phyloP scores from a whole-genome alignment of 2,797 vertebrate species.

The Esox lucius region DNA sequence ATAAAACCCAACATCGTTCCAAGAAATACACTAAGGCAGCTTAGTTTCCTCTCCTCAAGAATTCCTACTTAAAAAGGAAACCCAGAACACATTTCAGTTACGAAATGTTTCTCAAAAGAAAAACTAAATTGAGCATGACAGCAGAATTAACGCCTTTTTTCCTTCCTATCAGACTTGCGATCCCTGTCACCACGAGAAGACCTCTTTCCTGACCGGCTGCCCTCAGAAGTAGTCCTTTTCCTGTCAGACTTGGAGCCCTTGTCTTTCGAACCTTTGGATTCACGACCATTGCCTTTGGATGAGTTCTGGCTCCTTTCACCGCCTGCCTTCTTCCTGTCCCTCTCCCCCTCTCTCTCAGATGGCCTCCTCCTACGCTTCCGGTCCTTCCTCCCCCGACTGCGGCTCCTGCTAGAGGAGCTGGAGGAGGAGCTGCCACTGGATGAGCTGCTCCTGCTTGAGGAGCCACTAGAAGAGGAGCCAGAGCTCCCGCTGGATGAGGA shows the following conservation, averaged over 20 bases:
- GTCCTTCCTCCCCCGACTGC: conserved; percentile 78
- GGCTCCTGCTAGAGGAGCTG: conserved; percentile 78
- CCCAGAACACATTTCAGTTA: not conserved
- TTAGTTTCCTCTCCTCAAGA: not conserved
- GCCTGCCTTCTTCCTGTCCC: conserved; percentile 76
- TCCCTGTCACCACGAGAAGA: conserved; percentile 87
- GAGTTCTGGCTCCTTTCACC: conserved; percentile 83
- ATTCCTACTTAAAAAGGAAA: not conserved
- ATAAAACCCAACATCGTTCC: not conserved
- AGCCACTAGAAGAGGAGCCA: conserved; percentile 72
- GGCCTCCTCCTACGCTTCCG: conserved; percentile 86
- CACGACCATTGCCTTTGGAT: conserved; percentile 84
- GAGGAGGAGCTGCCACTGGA: conserved; percentile 78
- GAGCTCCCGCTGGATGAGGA: conserved; percentile 80
- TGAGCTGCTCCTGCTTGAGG: conserved; percentile 74
- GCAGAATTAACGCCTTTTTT: conserved; percentile 86
- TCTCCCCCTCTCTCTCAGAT: conserved; percentile 71
- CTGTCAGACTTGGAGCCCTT: conserved; percentile 81
- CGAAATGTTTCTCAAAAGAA: not conserved
- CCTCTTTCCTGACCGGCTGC: conserved; percentile 84
- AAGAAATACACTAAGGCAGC: not conserved
- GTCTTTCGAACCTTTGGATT: conserved; percentile 86
- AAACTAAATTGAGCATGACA: not conserved
- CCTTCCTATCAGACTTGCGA: conserved; percentile 96
- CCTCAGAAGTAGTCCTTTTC: conserved; percentile 83